Base-by-base conservation (phyloP, 2,797 vertebrate species). In the Enteromius unitaeniatus region DNA sequence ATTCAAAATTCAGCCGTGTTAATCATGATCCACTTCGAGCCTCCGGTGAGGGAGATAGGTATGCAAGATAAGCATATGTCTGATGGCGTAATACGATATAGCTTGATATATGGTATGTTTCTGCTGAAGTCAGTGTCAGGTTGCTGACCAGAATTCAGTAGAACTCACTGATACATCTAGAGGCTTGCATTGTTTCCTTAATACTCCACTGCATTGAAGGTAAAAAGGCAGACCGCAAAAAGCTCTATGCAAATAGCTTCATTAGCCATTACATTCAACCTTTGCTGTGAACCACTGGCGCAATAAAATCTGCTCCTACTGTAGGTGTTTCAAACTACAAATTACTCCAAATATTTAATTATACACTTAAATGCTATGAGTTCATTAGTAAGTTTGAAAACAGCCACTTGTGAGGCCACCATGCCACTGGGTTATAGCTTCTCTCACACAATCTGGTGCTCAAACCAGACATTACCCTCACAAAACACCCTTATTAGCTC, bases 391-490 rank as follows among this genome's bases (percentile, higher is more conserved):
- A 31, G 65, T 84, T 82, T 84, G 67, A 86, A 77, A 86, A 87
- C 87, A 89, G 84, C 77, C 82, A 85, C 86, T 89, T 86, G 85
- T 68, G 11, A 68, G 77, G 88, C 76, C 77, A 78, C 58, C 49
- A 82, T 82, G 74, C 79, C 82, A 80, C 72, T 85, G 82, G 55
- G 84, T 78, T 86, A 84, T 84, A 81, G 79, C 82, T 83, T 84
- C 72, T 73, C 86, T 87, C 72, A 78, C 84, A 86, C 86, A 87
- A 72, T 70, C 82, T 73, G 79, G 64, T 80, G 82, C 84, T 80
- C 86, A 88, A 88, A 88, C 86, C 84, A 89, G 82, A 89, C 88
- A 87, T 89, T 89, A 89, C 40, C 79, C 73, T 81, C 65, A 62
- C 84, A 82, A 85, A 87, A 89, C 86, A 89, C 86, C 65, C 72